Conservation (phyloP, 2,888 invertebrate species). For the Aradus depressus region DNA sequence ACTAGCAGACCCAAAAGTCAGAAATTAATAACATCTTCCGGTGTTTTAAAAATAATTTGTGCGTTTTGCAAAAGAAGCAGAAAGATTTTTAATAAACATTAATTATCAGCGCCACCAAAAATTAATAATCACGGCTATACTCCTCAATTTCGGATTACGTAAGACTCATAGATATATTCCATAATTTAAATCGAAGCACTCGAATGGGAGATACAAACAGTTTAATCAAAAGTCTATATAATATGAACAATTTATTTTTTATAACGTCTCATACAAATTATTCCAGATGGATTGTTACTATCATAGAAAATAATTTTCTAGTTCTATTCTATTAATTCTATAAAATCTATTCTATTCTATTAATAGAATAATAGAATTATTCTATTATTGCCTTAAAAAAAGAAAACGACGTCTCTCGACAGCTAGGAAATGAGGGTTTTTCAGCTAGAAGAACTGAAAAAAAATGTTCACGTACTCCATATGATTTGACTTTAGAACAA, state of each 20-base stretch:
- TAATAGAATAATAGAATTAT: too few species aligned
- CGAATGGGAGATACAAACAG: constrained; percentile 33
- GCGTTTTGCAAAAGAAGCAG: too few species aligned
- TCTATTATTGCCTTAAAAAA: constrained; percentile 33
- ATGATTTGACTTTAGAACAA: constrained; percentile 34
- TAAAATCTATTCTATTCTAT: too few species aligned
- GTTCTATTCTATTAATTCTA: too few species aligned
- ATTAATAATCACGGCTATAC: constrained; percentile 33
- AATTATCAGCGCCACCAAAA: too few species aligned
- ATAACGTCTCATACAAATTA: constrained; percentile 35
- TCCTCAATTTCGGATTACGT: constrained; percentile 33
- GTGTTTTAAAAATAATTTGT: too few species aligned
- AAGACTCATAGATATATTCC: constrained; percentile 31
- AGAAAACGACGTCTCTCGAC: constrained; percentile 32
- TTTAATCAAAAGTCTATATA: constrained; percentile 31
- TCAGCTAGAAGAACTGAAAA: constrained; percentile 34
- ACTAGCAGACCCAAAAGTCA: too few species aligned
- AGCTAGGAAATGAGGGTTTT: constrained; percentile 32
- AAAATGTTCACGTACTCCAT: constrained; percentile 33
- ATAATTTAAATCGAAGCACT: constrained; percentile 31
- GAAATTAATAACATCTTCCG: too few species aligned
- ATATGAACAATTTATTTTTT: constrained; percentile 35
- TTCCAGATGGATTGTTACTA: constrained; percentile 33
- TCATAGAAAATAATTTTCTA: constrained; percentile 33
- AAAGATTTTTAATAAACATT: too few species aligned